A percentile compares a stretch with the other conserved stretches of the same genome.
Conservation (phyloP, 1,140 invertebrate genomes). For the Drosophila sp. region DNA sequence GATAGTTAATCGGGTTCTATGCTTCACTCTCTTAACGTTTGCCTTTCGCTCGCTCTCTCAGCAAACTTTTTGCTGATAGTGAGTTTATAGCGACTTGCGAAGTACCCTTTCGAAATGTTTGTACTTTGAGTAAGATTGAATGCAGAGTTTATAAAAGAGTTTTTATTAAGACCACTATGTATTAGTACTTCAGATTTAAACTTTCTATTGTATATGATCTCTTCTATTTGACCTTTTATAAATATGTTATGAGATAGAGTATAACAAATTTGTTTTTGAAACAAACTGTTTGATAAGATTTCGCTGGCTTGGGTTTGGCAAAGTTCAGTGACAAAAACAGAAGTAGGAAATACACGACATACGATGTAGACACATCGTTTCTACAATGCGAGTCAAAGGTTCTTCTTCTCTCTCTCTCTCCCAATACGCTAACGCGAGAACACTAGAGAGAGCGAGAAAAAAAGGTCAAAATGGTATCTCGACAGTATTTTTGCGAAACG, state of each 20-base stretch:
- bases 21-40: constrained; percentile 40
- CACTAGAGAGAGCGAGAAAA: too few relatives aligned
- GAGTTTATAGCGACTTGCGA: neutral
- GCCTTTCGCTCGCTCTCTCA: constrained; percentile 3
- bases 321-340: constrained; percentile 49
- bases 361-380: neutral
- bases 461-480: constrained; percentile 50
- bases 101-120: neutral
- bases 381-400: neutral
- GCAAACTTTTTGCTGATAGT: neutral
- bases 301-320: constrained; percentile 39
- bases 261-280: neutral
- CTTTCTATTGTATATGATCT: too few relatives aligned
- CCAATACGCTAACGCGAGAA: too few relatives aligned
- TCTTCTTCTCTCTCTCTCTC: neutral
- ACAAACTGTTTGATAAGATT: constrained; percentile 30
- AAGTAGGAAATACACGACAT: constrained; percentile 1
- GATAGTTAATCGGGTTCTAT: constrained; percentile 67
- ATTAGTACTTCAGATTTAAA: too few relatives aligned
- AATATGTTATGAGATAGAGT: neutral
- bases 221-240: neutral
- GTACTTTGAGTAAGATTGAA: too few relatives aligned
- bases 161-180: too few relatives aligned
- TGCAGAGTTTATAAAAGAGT: too few relatives aligned
- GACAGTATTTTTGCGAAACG: constrained; percentile 5